Base-by-base conservation (phyloP, 2,888 invertebrate genomes). In the Noctua comes region DNA sequence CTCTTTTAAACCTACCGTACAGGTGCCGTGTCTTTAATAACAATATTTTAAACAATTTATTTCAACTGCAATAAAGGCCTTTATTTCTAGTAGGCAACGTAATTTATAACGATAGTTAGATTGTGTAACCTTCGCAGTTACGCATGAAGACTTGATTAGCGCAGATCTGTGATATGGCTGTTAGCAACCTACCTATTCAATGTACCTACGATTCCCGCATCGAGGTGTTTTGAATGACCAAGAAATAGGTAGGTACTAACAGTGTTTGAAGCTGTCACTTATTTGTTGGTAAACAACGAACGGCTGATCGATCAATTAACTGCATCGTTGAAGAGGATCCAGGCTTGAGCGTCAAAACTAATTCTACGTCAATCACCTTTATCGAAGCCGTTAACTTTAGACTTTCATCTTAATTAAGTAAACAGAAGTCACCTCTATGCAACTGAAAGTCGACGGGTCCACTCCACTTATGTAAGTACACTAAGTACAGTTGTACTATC, bases 401-500 rank as follows among this genome's bases (percentile, higher is more conserved):
- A 84, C 84, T 77, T 78, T 74, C n/a, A n/a, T 73, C 36, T 70
- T 27, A 36, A 40, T 1, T 54, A 31, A n/a, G 43, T 76, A 85
- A 77, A 82, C 75, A 79, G 0, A 75, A 51, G 68, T 83, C 62
- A 82, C 82, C 82, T 85, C 76, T 78, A 81, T 16, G 13, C 13
- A 65, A 65, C 31, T 78, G 77, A 85, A 84, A 71, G 85, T 84
- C 84, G 68, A 71, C 64, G 57, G 54, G 71, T 76, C 21, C 40
- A 59, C 31, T 57, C 11, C 36, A 48, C n/a, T 77, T 77, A 84
- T 70, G 43, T 75, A 76, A 73, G 5, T 40, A 51, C 43, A 31
- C 40, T 75, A 76, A 73, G 5, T 40, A 51, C 43, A 31, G 40
- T 24, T 54, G 2, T 59, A 72, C 3, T 80, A 64, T 62, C 59